Conservation (phyloP, 1,140 invertebrate genomes). For the Teleopsis dalmanni region DNA sequence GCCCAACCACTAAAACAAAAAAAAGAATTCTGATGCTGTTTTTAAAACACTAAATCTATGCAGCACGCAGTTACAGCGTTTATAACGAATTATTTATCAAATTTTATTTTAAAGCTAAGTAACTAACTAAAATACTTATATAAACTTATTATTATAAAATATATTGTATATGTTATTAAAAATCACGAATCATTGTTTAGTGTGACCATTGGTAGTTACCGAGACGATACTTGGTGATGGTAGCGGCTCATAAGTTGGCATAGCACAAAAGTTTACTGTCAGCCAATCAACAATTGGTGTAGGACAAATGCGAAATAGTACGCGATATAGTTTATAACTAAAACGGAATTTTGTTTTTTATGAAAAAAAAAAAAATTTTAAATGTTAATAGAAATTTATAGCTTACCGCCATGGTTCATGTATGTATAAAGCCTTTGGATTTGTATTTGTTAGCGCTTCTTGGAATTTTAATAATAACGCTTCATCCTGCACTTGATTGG, state of each 20-base stretch:
- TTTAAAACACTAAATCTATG: no score
- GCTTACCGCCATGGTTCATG: conserved; percentile 47
- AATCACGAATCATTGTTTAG: neutral
- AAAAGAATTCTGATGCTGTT: no score
- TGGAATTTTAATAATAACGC: conserved; percentile 49
- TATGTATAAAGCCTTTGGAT: conserved; percentile 50
- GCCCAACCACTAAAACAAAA: no score
- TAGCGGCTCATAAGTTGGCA: conserved; percentile 42
- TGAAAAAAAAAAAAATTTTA: neutral
- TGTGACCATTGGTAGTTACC: conserved; percentile 23
- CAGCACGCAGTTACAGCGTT: no score
- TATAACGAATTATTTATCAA: no score
- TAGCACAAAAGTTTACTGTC: conserved; percentile 47
- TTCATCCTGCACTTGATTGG: conserved; percentile 44
- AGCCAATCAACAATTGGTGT: conserved; percentile 48
- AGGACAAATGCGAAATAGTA: conserved; percentile 48
- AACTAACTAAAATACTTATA: neutral
- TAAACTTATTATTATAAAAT: neutral
- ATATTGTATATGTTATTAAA: neutral
- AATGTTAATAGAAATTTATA: neutral
- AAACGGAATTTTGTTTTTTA: conserved; percentile 1
- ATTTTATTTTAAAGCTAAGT: neutral
- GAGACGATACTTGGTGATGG: conserved; percentile 21
- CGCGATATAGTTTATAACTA: conserved; percentile 49
- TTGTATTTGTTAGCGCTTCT: conserved; percentile 46